Evolutionary conservation across 1,140 invertebrate species (phyloP).

Genomic region (Drosophila bocki): DNA sequence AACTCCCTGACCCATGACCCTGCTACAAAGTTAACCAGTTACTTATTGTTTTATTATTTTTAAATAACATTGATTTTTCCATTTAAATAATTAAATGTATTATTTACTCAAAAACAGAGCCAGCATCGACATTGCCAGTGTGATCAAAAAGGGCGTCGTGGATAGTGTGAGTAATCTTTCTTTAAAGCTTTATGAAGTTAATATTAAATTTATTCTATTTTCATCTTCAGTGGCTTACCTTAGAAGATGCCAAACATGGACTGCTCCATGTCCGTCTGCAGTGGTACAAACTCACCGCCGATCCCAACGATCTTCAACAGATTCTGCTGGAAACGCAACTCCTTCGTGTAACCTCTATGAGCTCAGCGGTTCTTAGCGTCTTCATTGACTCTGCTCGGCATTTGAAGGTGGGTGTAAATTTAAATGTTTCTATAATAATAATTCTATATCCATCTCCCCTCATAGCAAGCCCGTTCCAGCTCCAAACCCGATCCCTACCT

Average conservation of each 20-base stretch:
- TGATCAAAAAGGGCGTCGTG: conserved; percentile 88
- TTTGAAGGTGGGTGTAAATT: conserved; percentile 89
- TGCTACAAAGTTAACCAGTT: conserved; percentile 24
- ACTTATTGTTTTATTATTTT: conserved; percentile 22
- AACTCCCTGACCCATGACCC: conserved; percentile 13
- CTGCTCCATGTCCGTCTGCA: conserved; percentile 94
- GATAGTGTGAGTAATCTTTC: conserved; percentile 88
- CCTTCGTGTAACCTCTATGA: conserved; percentile 90
- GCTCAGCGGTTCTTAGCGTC: conserved; percentile 91
- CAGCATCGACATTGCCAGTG: conserved; percentile 89
- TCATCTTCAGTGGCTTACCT: conserved; percentile 92
- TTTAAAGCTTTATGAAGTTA: accelerated
- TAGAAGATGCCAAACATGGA: conserved; percentile 97
- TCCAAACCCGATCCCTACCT: conserved; percentile 93
- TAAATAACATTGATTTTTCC: background rate
- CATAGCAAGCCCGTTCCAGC: conserved; percentile 88
- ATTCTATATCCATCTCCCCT: background rate
- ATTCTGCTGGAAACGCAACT: conserved; percentile 91
- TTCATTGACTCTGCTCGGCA: conserved; percentile 96
- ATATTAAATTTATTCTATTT: background rate
- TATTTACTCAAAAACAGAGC: conserved; percentile 85
- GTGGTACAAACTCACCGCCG: conserved; percentile 93
- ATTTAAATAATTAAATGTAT: conserved; percentile 3
- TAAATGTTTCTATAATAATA: background rate
- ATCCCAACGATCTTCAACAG: conserved; percentile 90